Percentiles rank a stretch among this genome's conserved stretches.
These are phyloP conservation scores for Melanerpes formicivorus DNA, from an alignment of 2,113 vertebrate genomes.

Conservation along the genomic window DNA sequence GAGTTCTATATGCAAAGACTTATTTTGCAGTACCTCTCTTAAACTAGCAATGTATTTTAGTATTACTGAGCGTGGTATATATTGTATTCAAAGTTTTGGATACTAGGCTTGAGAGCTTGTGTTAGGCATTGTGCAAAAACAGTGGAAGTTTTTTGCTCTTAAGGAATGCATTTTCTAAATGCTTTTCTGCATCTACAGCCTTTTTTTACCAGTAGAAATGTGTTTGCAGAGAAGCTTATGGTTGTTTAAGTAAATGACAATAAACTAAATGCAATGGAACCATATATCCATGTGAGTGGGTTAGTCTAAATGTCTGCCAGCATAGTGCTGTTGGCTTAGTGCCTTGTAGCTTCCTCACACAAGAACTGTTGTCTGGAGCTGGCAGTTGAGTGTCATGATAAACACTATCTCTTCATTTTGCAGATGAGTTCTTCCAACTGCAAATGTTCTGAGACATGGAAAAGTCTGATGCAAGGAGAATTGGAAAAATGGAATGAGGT, in stretches of 20 bases:
- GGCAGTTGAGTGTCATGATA: neutral
- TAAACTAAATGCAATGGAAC: neutral
- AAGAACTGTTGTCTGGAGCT: conserved; percentile 24
- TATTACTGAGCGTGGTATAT: neutral
- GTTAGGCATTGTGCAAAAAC: neutral
- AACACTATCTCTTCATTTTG: neutral
- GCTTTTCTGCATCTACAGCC: neutral
- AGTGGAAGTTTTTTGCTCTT: neutral
- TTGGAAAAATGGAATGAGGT: neutral
- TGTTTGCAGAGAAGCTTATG: neutral
- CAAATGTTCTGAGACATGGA: neutral
- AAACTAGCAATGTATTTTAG: neutral
- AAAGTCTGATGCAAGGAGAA: neutral
- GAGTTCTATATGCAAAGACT: neutral
- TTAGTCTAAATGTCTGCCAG: neutral
- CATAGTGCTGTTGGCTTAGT: neutral
- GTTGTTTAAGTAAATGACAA: neutral
- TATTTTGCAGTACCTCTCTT: no score
- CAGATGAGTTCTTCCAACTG: conserved; percentile 3
- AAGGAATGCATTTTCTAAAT: neutral
- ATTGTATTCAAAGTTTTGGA: neutral
- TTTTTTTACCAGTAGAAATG: neutral
- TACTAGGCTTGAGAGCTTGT: neutral
- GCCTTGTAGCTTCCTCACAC: neutral
- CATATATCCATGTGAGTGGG: neutral